Percentiles rank a stretch among this genome's conserved stretches.
phyloP scores from a whole-genome alignment of 1,140 invertebrate species.

The Rhyzopertha dominica region DNA sequence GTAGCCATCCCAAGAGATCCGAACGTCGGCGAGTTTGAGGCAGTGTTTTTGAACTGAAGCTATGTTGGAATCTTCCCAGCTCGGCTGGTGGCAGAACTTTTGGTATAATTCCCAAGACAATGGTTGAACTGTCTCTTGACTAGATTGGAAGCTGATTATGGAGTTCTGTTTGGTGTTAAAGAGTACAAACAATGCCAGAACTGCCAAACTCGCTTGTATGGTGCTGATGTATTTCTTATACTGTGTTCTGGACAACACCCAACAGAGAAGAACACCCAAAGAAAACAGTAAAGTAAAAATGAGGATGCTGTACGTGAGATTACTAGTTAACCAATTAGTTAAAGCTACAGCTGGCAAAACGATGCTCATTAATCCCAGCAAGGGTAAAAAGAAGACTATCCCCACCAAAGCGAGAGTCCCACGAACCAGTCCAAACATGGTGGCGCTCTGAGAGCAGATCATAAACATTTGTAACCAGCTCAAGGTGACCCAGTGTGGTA shows the following conservation, averaged over 20 bases:
- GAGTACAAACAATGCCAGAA: slow-evolving; percentile 35
- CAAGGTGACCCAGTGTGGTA: slow-evolving; percentile 80
- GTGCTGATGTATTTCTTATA: slow-evolving; percentile 54
- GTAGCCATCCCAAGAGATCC: slow-evolving; percentile 68
- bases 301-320: slow-evolving; percentile 55
- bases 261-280: slow-evolving; percentile 56
- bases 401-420: slow-evolving; percentile 71
- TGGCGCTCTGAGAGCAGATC: slow-evolving; percentile 71
- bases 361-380: slow-evolving; percentile 69
- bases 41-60: slow-evolving; percentile 65
- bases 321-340: slow-evolving; percentile 62
- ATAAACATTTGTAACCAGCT: slow-evolving; percentile 83
- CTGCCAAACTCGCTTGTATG: slow-evolving; percentile 48
- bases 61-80: slow-evolving; percentile 61
- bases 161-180: slow-evolving; percentile 17
- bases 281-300: slow-evolving; percentile 53
- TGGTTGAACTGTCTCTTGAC: slow-evolving; percentile 13
- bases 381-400: slow-evolving; percentile 68
- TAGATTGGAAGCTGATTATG: slow-evolving; percentile 10
- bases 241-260: slow-evolving; percentile 56
- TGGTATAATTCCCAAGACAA: slow-evolving; percentile 64
- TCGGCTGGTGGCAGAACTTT: slow-evolving; percentile 62
- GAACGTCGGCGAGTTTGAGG: slow-evolving; percentile 58
- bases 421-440: slow-evolving; percentile 71
- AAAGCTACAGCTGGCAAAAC: slow-evolving; percentile 67